Conservation (phyloP, 2,113 vertebrate species). For the Lipotes vexillifer region DNA sequence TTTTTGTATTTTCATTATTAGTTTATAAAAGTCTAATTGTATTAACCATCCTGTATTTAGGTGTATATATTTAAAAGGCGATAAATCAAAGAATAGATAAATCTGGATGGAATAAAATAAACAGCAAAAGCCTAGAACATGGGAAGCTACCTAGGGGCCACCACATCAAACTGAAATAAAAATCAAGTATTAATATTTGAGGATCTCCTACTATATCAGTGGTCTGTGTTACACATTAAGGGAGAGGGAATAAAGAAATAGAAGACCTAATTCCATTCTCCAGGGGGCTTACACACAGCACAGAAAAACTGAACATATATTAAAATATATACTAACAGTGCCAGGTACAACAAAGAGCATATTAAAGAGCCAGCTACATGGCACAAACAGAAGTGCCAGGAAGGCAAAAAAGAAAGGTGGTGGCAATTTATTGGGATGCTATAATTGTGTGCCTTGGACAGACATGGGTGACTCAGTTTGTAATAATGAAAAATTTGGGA, state of each 20-base stretch:
- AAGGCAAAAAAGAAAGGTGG: background rate
- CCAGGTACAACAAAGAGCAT: background rate
- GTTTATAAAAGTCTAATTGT: background rate
- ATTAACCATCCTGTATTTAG: background rate
- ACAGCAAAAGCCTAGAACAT: background rate
- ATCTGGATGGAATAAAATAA: background rate
- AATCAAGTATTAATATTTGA: conserved; percentile 22
- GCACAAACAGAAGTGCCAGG: background rate
- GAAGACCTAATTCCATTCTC: background rate
- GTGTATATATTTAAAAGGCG: background rate
- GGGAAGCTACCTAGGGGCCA: background rate
- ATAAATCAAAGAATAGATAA: background rate
- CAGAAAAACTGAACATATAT: background rate
- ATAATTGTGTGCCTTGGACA: background rate
- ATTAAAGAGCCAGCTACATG: background rate
- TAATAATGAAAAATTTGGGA: background rate
- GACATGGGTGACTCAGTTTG: background rate
- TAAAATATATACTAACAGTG: background rate
- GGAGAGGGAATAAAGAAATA: background rate
- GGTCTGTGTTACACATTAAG: background rate
- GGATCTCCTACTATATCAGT: background rate
- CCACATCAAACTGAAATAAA: conserved; percentile 22
- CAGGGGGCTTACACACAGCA: background rate
- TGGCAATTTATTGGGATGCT: background rate
- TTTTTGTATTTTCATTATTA: background rate